These are phyloP conservation scores for Chondrosia reniformis DNA, from an alignment of 37 sponge, comb jelly and placozoan genomes.

Conservation along the genomic window DNA sequence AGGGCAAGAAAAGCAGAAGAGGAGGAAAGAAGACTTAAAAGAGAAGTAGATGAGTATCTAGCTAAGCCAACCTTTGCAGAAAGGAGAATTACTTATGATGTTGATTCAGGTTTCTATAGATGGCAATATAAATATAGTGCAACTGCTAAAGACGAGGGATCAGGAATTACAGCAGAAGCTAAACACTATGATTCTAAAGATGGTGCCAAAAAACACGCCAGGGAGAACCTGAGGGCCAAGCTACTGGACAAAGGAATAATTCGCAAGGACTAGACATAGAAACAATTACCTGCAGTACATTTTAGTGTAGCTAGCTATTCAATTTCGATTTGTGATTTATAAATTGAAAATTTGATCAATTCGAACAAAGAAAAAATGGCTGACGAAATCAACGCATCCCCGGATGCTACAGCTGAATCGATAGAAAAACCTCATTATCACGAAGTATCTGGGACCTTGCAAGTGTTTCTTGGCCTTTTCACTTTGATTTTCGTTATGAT, in stretches of 20 bases:
- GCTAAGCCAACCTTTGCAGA: constrained; percentile 10
- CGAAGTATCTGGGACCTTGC: constrained; percentile 52
- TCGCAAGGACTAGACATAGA: too few species aligned
- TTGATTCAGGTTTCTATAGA: neutral
- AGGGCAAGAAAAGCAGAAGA: neutral
- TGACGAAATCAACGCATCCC: neutral
- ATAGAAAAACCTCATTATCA: constrained; percentile 23
- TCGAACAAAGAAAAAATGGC: neutral
- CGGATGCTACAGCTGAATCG: neutral
- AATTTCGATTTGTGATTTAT: too few species aligned
- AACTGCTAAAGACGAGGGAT: neutral
- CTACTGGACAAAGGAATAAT: constrained; percentile 12
- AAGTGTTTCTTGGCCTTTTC: constrained; percentile 49
- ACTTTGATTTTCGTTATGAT: constrained; percentile 26
- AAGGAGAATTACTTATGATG: neutral
- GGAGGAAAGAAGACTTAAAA: neutral
- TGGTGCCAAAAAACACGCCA: constrained; percentile 7
- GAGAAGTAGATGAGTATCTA: constrained; percentile 18
- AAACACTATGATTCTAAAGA: constrained; percentile 5
- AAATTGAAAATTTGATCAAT: too few species aligned
- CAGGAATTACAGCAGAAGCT: constrained; percentile 13
- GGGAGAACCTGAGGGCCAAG: neutral
- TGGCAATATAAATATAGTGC: constrained; percentile 1
- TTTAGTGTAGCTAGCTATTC: too few species aligned
- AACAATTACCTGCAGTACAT: too few species aligned